A percentile compares a stretch with the other conserved stretches of the same genome.
phyloP scores from a whole-genome alignment of 2,113 vertebrate genomes.

The Lichenostomus cassidix region DNA sequence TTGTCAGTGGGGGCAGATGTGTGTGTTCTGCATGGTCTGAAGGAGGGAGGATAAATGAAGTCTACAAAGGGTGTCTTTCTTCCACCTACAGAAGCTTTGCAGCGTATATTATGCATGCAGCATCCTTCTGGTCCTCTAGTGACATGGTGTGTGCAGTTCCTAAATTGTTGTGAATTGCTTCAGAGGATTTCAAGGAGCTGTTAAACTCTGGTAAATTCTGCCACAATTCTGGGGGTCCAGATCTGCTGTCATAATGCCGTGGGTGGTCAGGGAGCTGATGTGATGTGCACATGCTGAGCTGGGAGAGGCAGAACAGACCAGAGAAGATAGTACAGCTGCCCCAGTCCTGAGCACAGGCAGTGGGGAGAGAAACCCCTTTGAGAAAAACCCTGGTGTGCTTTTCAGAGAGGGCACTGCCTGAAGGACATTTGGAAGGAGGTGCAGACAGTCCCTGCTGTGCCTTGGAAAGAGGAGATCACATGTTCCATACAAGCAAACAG shows the following conservation, averaged over 20 bases:
- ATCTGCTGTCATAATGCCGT: not conserved
- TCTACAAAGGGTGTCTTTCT: not conserved
- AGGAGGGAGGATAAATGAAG: not conserved
- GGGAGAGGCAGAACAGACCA: not conserved
- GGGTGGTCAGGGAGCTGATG: not conserved
- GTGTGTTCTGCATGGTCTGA: not conserved
- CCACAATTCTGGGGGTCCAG: rapidly evolving
- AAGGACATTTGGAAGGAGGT: not conserved
- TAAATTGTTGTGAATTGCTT: not conserved
- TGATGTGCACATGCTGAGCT: not conserved
- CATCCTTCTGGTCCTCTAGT: not conserved
- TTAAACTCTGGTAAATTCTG: not conserved
- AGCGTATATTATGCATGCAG: not conserved
- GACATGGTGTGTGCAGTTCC: not conserved
- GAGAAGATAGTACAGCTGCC: not conserved
- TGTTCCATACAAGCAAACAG: not conserved
- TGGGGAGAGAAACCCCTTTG: not conserved
- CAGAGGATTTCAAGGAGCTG: not conserved
- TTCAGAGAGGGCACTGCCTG: not conserved
- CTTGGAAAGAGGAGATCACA: not conserved
- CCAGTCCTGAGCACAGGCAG: not conserved
- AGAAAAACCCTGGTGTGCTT: not conserved
- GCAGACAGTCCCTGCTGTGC: not conserved
- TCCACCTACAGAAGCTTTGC: not conserved
- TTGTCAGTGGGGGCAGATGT: rapidly evolving